Evolutionary conservation across 2,888 invertebrate genomes (phyloP).

Genomic region (Orchesella flavescens): DNA sequence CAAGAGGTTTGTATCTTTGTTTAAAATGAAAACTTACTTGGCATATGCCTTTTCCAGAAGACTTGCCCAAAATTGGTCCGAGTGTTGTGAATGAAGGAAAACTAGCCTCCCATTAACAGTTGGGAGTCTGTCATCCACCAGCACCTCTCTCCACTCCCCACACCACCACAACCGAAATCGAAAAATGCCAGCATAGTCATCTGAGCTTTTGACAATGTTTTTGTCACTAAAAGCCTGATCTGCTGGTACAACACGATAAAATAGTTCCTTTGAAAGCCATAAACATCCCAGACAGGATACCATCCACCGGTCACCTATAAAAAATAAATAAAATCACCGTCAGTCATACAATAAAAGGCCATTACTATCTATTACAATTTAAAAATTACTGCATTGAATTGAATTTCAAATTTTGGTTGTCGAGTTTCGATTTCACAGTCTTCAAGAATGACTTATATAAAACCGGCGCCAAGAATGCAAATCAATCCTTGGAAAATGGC

Average conservation of each 20-base stretch:
- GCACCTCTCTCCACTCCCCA: constrained; percentile 91
- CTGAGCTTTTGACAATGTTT: constrained; percentile 73
- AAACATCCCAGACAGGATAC: constrained; percentile 90
- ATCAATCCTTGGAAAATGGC: no score
- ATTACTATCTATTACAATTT: no score
- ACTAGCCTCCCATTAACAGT: constrained; percentile 90
- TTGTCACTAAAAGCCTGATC: constrained; percentile 85
- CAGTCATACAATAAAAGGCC: no score
- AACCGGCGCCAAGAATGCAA: no score
- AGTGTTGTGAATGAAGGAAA: constrained; percentile 86
- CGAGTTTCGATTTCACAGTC: background rate
- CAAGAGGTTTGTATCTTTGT: no score
- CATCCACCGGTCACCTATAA: constrained; percentile 90
- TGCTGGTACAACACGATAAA: constrained; percentile 92
- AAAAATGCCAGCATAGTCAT: constrained; percentile 81
- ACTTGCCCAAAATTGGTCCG: constrained; percentile 91
- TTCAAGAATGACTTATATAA: background rate
- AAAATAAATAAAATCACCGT: background rate
- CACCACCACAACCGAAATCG: constrained; percentile 95
- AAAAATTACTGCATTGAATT: no score
- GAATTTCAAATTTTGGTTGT: no score
- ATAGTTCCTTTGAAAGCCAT: constrained; percentile 88
- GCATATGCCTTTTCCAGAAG: constrained; percentile 94
- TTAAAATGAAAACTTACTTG: constrained; percentile 79
- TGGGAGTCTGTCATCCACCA: constrained; percentile 91